These are phyloP conservation scores for Mustelus asterias DNA, from an alignment of 2,113 vertebrate species.

Conservation along the genomic window DNA sequence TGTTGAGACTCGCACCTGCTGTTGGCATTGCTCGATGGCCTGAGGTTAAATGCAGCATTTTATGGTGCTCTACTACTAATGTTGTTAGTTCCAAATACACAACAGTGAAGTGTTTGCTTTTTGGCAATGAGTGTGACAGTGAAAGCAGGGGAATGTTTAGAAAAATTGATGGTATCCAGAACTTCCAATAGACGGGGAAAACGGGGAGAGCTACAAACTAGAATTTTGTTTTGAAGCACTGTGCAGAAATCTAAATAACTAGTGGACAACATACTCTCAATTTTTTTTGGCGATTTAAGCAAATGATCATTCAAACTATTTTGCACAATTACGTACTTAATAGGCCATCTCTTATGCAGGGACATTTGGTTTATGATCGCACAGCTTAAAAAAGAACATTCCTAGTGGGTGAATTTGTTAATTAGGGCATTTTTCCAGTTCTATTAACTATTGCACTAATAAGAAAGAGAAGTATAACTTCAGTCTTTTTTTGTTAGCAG, in stretches of 20 bases:
- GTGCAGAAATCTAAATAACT: neutral
- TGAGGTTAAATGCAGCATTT: neutral
- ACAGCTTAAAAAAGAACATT: neutral
- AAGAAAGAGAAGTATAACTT: neutral
- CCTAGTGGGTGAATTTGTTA: neutral
- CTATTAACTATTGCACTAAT: neutral
- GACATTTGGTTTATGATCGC: neutral
- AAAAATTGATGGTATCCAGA: neutral
- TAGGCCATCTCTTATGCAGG: too few relatives aligned
- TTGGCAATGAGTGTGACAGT: neutral
- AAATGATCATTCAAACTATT: neutral
- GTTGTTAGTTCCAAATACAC: neutral
- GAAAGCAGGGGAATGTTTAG: neutral
- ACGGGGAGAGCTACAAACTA: neutral
- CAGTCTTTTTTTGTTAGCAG: neutral
- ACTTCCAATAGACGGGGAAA: neutral
- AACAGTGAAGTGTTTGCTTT: neutral
- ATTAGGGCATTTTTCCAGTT: neutral
- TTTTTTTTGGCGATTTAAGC: neutral
- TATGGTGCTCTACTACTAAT: neutral
- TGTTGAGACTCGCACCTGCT: neutral
- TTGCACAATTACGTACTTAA: too few relatives aligned
- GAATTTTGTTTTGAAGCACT: neutral
- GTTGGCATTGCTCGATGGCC: too few relatives aligned
- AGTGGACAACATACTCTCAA: neutral